Evolutionary conservation across 1,140 invertebrate genomes (phyloP), one percentile per base, ranked within the genome.

Genomic region (Scaptomyza montana): DNA sequence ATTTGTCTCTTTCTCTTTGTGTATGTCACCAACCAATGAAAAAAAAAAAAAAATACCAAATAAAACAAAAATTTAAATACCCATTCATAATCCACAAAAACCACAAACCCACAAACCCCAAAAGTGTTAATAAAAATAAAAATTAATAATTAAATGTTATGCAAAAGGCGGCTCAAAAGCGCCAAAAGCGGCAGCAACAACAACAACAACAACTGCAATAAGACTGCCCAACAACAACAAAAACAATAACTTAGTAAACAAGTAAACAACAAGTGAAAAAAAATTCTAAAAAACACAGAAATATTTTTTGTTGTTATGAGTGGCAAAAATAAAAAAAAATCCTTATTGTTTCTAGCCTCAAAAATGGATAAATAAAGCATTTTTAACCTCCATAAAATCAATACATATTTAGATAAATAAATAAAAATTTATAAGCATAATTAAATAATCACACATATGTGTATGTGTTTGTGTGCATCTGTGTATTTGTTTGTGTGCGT

Each of bases 1-100:
- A 53, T 72, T 66, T 53, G 65, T 82, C 71, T 78, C 66, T 82
- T 78, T 84, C 76, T 81, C 66, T 45, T 76, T 53, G 65, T 84
- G 66, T 74, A 74, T 81, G 74, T 50, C 56, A 69, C 49, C 61
- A 33, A 33, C 30, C 30, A 5, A 30, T 2, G 3, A 30, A 30
- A 30, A 60, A 49, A 55, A 33, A 43, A 25, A 25, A 25, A 7
- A 33, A 33, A 33, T 33, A 33, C 30, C 30, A 6, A 33, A 33
- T 30, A 43, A 56, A 36, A 39, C 13, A 8, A 46, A 49, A 49
- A 55, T 8, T 8, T 1, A 10, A 53, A 61, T 54, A 47, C 55
- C 55, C 28, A 33, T 51, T 36, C 47, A 60, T 45, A 51, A 50
- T 21, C 53, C 61, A 21, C 21, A 59, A 68, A 68, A 60, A 33